Evolutionary conservation across 2,888 invertebrate genomes (phyloP), one percentile per base, ranked within the genome.

Genomic region (Colostygia pectinataria): DNA sequence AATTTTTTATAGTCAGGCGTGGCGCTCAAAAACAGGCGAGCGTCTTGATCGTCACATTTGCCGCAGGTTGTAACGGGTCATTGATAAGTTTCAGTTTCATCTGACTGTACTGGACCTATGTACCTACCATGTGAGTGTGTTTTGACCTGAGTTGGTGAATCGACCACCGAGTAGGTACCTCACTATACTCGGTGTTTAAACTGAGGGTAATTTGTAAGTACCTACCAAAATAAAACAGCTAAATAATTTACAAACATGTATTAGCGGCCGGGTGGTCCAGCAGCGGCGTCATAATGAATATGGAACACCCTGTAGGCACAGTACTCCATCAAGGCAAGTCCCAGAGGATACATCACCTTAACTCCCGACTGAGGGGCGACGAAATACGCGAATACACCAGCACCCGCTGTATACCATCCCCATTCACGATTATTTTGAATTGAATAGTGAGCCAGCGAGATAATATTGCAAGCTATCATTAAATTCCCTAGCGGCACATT

Each of bases 401-500:
- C 77, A 0, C 68, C 85, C 0, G 84, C 83, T 0, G 84, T 80
- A 15, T 73, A 86, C 78, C 79, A 85, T 0, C 81, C 87, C 76
- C 77, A 86, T 8, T 78, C 68, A 0, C 65, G 60, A 0, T 74
- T 66, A n/a, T 64, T 36, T 7, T 71, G 53, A 0, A 71, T 49
- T 0, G 86, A 77, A 40, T 79, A 81, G 7, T 77, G 58, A 8
- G 67, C 67, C 1, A 87, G 54, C 0, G 86, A 81, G 0, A 80
- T 55, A 2, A 86, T 70, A 45, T 88, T 88, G 47, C 74, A 68
- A 1, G 80, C 80, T 0, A 87, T 61, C 4, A 77, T 56, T 10
- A 82, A 12, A 33, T 83, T 78, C 1, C 82, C 87, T 0, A 86
- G 53, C 3, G 63, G 59, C 0, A 48, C 24, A 31, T 83, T 75